These are phyloP conservation scores for Prionace glauca DNA, from an alignment of 2,797 vertebrate species.

Conservation along the genomic window DNA sequence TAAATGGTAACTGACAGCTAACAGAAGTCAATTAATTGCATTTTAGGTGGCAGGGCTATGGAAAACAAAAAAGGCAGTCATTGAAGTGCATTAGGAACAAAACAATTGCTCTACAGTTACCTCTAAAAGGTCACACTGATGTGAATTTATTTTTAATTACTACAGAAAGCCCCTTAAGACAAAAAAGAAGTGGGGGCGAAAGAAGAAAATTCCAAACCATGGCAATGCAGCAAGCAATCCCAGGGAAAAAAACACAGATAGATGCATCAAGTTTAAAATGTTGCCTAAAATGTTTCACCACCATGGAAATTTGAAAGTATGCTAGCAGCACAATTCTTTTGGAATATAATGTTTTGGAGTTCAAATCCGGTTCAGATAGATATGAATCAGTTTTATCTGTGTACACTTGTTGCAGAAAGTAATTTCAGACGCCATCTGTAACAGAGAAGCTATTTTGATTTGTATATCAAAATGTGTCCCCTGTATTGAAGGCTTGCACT, in stretches of 20 bases:
- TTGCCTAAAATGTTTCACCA: neutral
- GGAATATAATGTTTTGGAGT: conserved; percentile 6
- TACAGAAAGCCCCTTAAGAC: conserved; percentile 6
- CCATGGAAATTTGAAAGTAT: neutral
- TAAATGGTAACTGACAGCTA: conserved; percentile 79
- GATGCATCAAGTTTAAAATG: neutral
- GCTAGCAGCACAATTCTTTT: neutral
- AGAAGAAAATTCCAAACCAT: conserved; percentile 1
- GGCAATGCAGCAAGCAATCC: neutral
- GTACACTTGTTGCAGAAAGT: conserved; percentile 33
- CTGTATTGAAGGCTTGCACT: conserved; percentile 20
- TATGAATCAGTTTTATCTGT: conserved; percentile 34
- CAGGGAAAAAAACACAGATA: neutral
- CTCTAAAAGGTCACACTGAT: conserved; percentile 21
- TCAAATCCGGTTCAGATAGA: conserved; percentile 33
- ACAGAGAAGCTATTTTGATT: conserved; percentile 34
- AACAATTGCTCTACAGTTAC: conserved; percentile 25
- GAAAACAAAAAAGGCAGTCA: conserved; percentile 44
- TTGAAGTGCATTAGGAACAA: conserved; percentile 15
- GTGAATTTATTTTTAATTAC: conserved; percentile 25
- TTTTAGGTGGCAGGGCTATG: conserved; percentile 70
- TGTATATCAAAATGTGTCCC: conserved; percentile 16
- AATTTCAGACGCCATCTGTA: conserved; percentile 11
- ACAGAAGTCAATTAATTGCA: conserved; percentile 75
- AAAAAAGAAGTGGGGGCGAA: neutral